phyloP scores from a whole-genome alignment of 2,797 vertebrate species.

The Pelodytes ibericus region DNA sequence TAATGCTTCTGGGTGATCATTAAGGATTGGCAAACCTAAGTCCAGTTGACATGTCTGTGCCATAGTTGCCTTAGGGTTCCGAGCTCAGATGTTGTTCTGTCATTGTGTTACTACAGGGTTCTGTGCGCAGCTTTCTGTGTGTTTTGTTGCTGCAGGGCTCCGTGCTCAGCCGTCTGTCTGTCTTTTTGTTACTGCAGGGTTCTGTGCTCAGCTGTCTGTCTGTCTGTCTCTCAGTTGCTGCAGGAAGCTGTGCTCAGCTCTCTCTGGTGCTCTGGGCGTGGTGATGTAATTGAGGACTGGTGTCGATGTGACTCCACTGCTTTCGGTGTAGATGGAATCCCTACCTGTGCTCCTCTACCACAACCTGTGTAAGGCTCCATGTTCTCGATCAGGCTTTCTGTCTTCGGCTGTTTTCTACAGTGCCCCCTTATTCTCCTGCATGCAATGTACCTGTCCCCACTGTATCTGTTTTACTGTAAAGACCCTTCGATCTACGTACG shows the following conservation, averaged over 20 bases:
- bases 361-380: constrained; percentile 82
- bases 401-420: background rate
- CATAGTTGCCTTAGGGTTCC: background rate
- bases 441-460: background rate
- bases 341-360: constrained; percentile 91
- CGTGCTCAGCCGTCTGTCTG: constrained; percentile 33
- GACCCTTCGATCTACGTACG: background rate
- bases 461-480: background rate
- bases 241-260: constrained; percentile 97
- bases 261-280: constrained; percentile 94
- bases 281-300: constrained; percentile 98
- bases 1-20: background rate
- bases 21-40: background rate
- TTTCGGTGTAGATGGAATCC: constrained; percentile 90
- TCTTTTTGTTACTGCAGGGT: background rate
- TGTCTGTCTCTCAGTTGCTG: constrained; percentile 77
- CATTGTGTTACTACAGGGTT: background rate
- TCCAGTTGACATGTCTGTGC: background rate
- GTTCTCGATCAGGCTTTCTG: background rate
- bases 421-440: background rate
- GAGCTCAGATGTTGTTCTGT: constrained; percentile 10
- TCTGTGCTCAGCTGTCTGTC: constrained; percentile 3
- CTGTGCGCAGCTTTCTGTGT: constrained; percentile 10
- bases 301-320: constrained; percentile 95
- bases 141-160: background rate